Evolutionary conservation across 2,113 vertebrate species (phyloP), one percentile per base, ranked within the genome.

Genomic region (Odontophorus gujanensis): DNA sequence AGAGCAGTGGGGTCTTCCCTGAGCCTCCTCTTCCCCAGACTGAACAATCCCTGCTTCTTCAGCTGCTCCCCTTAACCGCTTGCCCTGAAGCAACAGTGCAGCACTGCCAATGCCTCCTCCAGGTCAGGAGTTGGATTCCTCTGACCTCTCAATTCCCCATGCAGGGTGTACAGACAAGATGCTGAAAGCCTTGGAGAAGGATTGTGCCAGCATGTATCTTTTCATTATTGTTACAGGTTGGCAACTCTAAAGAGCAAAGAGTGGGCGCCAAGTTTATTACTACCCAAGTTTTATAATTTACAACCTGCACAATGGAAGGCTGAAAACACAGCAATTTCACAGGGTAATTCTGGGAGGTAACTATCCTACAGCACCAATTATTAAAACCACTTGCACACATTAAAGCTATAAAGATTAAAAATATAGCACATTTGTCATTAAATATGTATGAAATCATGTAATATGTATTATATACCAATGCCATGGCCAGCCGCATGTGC

Each of bases 371-470:
- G 97, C 93, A 98, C 98, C 98, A 98, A 98, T 98, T 98, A 98
- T 97, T 98, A 96, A 98, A 97, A 94, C 97, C 97, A 97, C 98
- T 98, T 88, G 91, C 87, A 97, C 96, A 96, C 96, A 98, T 97
- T 97, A 97, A 98, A 96, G 97, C 98, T 87, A 97, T 98, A 98
- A 98, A 98, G 97, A 98, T 98, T 97, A 97, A 98, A 98, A 98
- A 97, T 97, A 98, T 97, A 97, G 97, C 97, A 77, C 97, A 93
- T 93, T 97, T 97, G 97, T 80, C 96, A 98, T 98, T 97, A 98
- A 98, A 97, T 95, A 98, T 98, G 94, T 76, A 98, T 97, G 97
- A 91, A 93, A 83, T 97, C 96, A 98, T 98, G 97, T 77, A 98
- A 97, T 98, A 97, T 97, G 97, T 71, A 98, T 98, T 90, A 91